These are phyloP conservation scores for Pristis pectinata DNA, from an alignment of 2,797 vertebrate genomes.

Conservation along the genomic window DNA sequence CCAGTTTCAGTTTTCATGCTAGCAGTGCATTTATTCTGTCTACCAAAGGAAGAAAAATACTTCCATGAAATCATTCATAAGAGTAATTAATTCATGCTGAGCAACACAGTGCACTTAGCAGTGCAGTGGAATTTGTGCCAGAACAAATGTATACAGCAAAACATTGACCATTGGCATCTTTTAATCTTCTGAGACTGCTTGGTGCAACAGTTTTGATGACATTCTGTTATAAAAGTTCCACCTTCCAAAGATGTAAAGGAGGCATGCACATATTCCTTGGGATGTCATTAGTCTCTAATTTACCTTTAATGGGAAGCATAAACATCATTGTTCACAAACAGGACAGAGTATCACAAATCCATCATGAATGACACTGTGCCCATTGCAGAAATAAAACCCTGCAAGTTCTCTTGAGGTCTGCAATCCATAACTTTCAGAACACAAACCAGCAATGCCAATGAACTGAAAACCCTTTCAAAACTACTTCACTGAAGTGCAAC, in stretches of 20 bases:
- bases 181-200: neutral
- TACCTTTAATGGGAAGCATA: neutral
- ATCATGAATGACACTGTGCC: neutral
- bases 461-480: too few relatives aligned
- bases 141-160: neutral
- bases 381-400: neutral
- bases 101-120: neutral
- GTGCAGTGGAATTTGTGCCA: neutral
- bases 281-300: neutral
- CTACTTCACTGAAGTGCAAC: neutral
- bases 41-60: neutral
- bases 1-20: neutral
- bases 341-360: neutral
- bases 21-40: neutral
- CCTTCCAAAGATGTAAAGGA: neutral
- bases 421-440: neutral
- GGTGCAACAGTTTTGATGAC: neutral
- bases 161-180: neutral
- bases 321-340: neutral
- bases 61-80: slow-evolving; percentile 12
- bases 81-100: neutral
- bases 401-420: neutral
- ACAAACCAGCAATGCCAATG: too few relatives aligned
- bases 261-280: neutral
- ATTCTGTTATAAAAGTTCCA: neutral